Conservation (phyloP, 1,140 invertebrate genomes). For the Ips typographus region DNA sequence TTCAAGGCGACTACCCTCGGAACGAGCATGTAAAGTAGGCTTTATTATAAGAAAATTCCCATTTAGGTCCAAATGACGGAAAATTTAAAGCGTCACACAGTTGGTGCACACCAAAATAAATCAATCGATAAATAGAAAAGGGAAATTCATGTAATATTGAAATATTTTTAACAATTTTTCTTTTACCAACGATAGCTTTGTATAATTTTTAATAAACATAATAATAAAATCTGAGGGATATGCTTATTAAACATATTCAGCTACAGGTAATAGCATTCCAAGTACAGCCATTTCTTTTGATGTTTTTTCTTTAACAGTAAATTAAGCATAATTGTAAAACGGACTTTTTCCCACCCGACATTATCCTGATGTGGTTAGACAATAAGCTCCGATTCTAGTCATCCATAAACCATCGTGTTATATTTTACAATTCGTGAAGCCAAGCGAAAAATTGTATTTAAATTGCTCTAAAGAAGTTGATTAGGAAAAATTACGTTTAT, state of each 20-base stretch:
- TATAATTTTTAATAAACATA: no score
- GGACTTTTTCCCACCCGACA: conserved; percentile 29
- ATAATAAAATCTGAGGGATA: no score
- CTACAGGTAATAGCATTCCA: no score
- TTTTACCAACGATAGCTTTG: neutral
- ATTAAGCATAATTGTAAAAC: conserved; percentile 29
- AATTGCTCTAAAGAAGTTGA: conserved; percentile 14
- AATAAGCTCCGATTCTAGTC: conserved; percentile 17
- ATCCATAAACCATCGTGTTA: conserved; percentile 25
- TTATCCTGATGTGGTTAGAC: conserved; percentile 30
- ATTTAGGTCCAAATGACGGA: conserved; percentile 44
- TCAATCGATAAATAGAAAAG: conserved; percentile 23
- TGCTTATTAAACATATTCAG: no score
- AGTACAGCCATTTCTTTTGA: neutral
- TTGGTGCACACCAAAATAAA: conserved; percentile 31
- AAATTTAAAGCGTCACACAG: conserved; percentile 41
- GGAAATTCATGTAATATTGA: conserved; percentile 1
- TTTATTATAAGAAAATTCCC: conserved; percentile 47
- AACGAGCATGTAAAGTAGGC: conserved; percentile 46
- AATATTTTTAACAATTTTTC: neutral
- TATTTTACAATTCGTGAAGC: conserved; percentile 25
- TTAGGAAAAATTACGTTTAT: no score
- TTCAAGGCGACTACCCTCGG: conserved; percentile 39
- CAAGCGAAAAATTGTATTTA: conserved; percentile 32
- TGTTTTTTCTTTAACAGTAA: conserved; percentile 2